Conservation (phyloP, 1,140 invertebrate genomes). For the Littorina saxatilis region DNA sequence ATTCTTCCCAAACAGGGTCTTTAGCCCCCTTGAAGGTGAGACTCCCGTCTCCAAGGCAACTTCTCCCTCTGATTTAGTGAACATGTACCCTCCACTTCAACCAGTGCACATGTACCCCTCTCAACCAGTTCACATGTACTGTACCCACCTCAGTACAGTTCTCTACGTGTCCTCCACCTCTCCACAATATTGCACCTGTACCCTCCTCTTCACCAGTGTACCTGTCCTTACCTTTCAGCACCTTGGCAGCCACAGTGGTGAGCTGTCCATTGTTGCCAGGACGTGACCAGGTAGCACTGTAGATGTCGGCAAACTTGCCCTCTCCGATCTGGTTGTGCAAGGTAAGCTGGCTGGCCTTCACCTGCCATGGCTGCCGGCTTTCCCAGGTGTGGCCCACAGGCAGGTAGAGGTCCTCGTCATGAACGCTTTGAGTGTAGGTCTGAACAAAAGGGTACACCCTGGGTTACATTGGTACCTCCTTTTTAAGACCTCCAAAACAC, state of each 20-base stretch:
- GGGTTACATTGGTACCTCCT: too few relatives aligned
- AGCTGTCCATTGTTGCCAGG: background rate
- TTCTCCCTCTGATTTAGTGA: too few relatives aligned
- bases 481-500: too few relatives aligned
- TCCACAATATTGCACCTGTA: background rate
- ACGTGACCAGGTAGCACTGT: slow-evolving; percentile 24
- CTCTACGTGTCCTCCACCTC: background rate
- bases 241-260: slow-evolving; percentile 27
- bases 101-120: too few relatives aligned
- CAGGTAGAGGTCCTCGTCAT: slow-evolving; percentile 24
- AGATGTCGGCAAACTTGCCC: slow-evolving; percentile 52
- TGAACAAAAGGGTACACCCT: too few relatives aligned
- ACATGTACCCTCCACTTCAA: too few relatives aligned
- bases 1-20: too few relatives aligned
- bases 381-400: background rate
- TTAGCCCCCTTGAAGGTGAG: too few relatives aligned
- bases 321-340: slow-evolving; percentile 41
- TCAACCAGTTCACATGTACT: too few relatives aligned
- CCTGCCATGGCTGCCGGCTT: slow-evolving; percentile 25
- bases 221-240: slow-evolving; percentile 22
- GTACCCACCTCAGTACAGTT: too few relatives aligned
- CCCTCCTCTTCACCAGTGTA: background rate
- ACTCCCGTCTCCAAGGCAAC: too few relatives aligned
- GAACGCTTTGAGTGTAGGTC: too few relatives aligned
- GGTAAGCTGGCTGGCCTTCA: slow-evolving; percentile 1